Evolutionary conservation across 35 echinoderm and acorn worm genomes (phyloP).

Genomic region (Strongylocentrotus purpuratus): DNA sequence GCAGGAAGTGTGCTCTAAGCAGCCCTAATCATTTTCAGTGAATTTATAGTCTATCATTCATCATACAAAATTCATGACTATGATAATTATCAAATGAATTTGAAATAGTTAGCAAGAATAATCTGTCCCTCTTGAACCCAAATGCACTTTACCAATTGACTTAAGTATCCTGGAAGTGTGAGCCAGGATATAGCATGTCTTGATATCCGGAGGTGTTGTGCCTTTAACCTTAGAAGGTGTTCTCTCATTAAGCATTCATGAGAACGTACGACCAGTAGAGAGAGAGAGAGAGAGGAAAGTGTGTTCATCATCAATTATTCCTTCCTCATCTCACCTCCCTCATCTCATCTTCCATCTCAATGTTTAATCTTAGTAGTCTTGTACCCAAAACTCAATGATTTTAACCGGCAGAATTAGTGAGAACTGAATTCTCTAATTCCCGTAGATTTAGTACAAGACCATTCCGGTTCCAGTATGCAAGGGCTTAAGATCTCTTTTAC

Average conservation of each 20-base stretch:
- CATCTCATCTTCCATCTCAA: not conserved
- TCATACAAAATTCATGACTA: not conserved
- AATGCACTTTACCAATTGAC: not conserved
- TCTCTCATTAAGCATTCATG: not conserved
- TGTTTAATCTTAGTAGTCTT: not conserved
- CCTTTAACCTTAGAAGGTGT: not conserved
- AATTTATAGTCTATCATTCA: not conserved
- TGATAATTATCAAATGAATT: not conserved
- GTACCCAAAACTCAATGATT: not conserved
- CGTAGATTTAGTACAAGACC: too few relatives aligned
- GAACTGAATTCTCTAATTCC: too few relatives aligned
- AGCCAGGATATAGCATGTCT: not conserved
- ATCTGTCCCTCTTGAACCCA: not conserved
- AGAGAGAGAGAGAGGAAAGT: not conserved
- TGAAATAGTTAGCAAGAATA: not conserved
- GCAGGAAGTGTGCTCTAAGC: too few relatives aligned
- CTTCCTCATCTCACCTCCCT: not conserved
- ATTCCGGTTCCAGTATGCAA: too few relatives aligned
- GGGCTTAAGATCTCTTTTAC: too few relatives aligned
- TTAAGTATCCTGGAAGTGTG: not conserved
- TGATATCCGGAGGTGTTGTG: not conserved
- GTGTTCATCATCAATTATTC: conserved; percentile 12
- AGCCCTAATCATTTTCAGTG: too few relatives aligned
- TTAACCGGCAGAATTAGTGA: too few relatives aligned
- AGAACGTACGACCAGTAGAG: not conserved